Evolutionary conservation across 1,140 invertebrate species (phyloP).

Genomic region (Limonius californicus): DNA sequence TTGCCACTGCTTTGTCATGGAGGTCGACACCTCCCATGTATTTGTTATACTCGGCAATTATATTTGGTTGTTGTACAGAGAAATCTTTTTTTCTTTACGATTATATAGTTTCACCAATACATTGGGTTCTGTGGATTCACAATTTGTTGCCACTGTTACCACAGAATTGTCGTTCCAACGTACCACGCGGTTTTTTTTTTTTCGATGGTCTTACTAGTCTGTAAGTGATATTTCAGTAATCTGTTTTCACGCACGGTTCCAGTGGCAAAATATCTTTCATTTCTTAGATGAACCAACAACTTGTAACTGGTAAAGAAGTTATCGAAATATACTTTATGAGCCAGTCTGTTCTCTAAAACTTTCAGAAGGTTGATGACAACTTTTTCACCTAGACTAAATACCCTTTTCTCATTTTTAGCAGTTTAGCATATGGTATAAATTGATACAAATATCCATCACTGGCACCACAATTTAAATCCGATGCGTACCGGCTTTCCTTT

Average conservation of each 20-base stretch:
- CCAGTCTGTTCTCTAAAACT: not conserved
- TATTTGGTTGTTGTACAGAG: not conserved
- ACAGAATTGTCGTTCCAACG: not conserved
- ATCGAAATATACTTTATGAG: not conserved
- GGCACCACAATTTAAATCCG: conserved; percentile 45
- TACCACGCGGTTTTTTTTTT: not conserved
- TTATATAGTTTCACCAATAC: not conserved
- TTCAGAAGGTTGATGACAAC: not conserved
- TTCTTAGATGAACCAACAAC: not conserved
- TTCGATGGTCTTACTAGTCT: not conserved
- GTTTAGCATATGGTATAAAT: conserved; percentile 7
- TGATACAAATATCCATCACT: too few relatives aligned
- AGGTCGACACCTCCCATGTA: not conserved
- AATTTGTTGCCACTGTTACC: not conserved
- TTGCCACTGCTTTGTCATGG: not conserved
- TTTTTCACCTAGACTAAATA: not conserved
- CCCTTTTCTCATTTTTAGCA: not conserved
- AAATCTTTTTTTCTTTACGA: not conserved
- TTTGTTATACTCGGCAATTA: not conserved
- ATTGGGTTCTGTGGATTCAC: not conserved
- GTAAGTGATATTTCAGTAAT: not conserved
- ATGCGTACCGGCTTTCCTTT: conserved; percentile 42
- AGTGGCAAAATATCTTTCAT: not conserved
- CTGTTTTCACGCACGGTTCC: not conserved
- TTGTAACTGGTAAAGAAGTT: not conserved